Evolutionary conservation across 2,888 invertebrate species (phyloP).

Genomic region (Pammene aurita): DNA sequence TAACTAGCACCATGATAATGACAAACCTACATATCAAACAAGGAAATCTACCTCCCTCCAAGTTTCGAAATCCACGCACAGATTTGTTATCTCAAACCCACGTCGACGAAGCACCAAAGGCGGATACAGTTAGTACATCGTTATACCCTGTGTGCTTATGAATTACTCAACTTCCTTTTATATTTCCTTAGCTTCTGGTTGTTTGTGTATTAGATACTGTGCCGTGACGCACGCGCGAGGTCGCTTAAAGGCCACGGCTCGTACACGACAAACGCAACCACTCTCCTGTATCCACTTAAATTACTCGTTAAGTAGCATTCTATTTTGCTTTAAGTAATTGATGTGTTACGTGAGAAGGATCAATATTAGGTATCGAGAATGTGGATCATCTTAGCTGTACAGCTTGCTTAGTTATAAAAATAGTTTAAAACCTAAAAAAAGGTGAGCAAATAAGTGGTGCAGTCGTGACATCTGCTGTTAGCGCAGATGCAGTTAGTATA

Average conservation of each 20-base stretch:
- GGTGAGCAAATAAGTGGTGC: too few species aligned
- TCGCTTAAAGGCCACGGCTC: constrained; percentile 49
- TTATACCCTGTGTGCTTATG: constrained; percentile 20
- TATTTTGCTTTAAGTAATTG: constrained; percentile 19
- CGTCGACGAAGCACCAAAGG: constrained; percentile 9
- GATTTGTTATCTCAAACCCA: constrained; percentile 2
- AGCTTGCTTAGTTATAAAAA: not conserved
- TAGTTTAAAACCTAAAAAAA: not conserved
- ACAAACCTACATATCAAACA: not conserved
- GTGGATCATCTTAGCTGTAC: not conserved
- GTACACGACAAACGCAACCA: constrained; percentile 36
- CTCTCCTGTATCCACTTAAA: constrained; percentile 37
- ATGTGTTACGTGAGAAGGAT: constrained; percentile 20
- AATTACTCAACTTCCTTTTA: constrained; percentile 45
- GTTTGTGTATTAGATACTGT: constrained; percentile 46
- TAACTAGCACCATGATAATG: too few species aligned
- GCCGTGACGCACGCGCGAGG: constrained; percentile 49
- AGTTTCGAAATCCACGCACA: not conserved
- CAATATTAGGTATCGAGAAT: constrained; percentile 12
- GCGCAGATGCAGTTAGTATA: too few species aligned
- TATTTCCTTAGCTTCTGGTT: constrained; percentile 47
- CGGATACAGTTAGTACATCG: constrained; percentile 3
- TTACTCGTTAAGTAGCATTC: constrained; percentile 40
- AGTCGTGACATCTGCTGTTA: too few species aligned
- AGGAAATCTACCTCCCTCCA: not conserved